Conservation (phyloP, 2,888 invertebrate genomes). For the Clanis bilineata region DNA sequence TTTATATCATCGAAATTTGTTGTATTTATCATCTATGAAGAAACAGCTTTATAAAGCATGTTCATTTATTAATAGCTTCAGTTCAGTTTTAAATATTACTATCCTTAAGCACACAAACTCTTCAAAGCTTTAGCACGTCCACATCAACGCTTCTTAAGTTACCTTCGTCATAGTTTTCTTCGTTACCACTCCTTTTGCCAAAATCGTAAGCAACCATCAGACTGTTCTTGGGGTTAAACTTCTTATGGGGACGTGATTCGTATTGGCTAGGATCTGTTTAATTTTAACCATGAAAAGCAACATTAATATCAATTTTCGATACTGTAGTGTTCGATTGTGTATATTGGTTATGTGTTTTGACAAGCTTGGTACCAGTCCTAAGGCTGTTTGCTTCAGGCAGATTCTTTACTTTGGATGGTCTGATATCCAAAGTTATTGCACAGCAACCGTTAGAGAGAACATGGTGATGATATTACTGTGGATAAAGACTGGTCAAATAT, state of each 20-base stretch:
- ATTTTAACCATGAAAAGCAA: slow-evolving; percentile 1
- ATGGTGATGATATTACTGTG: background rate
- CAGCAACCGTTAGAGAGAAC: background rate
- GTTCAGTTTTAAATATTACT: background rate
- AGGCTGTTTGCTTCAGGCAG: background rate
- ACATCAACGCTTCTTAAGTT: slow-evolving; percentile 31
- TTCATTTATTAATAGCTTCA: background rate
- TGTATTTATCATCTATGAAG: background rate
- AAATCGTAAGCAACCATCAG: slow-evolving; percentile 64
- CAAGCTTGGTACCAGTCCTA: background rate
- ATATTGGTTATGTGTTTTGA: background rate
- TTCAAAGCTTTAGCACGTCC: slow-evolving; percentile 16
- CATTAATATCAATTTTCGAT: background rate
- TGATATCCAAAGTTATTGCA: slow-evolving; percentile 1
- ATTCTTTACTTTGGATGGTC: background rate
- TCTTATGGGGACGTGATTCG: slow-evolving; percentile 45
- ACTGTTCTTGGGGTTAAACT: slow-evolving; percentile 60
- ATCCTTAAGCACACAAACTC: slow-evolving; percentile 8
- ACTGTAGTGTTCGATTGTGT: background rate
- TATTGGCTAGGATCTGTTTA: slow-evolving; percentile 23
- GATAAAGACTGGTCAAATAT: too few species aligned
- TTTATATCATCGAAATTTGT: background rate
- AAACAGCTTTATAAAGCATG: background rate
- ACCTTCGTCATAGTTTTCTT: slow-evolving; percentile 64
- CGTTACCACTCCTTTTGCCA: slow-evolving; percentile 67